Evolutionary conservation across 2,797 vertebrate genomes (phyloP).

Genomic region (Chaetophractus vellerosus): DNA sequence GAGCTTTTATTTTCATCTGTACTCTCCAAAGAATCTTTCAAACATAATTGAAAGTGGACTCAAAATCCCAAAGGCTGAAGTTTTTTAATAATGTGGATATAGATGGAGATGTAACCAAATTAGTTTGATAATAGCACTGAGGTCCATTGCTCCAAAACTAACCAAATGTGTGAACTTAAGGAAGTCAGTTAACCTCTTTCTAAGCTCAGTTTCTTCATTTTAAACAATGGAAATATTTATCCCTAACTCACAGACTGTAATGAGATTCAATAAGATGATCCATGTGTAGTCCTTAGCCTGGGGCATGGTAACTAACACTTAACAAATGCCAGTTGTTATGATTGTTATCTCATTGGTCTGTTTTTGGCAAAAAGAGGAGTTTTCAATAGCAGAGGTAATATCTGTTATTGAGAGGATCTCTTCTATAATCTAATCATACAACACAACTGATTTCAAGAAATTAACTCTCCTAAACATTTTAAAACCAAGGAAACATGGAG

Average conservation of each 20-base stretch:
- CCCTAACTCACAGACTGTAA: neutral
- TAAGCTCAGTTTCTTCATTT: conserved; percentile 36
- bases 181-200: conserved; percentile 3
- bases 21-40: neutral
- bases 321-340: neutral
- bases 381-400: neutral
- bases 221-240: neutral
- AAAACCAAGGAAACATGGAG: neutral
- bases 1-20: neutral
- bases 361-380: neutral
- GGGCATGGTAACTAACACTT: neutral
- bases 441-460: conserved; percentile 18
- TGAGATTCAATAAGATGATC: neutral
- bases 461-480: neutral
- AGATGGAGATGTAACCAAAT: neutral
- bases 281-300: neutral
- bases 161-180: neutral
- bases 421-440: neutral
- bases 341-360: neutral
- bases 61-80: neutral
- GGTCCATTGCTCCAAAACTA: neutral
- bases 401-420: neutral
- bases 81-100: neutral
- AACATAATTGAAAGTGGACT: conserved; percentile 42
- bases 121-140: neutral